Base-by-base conservation (phyloP, 2,888 invertebrate genomes). In the Xestia sexstrigata region DNA sequence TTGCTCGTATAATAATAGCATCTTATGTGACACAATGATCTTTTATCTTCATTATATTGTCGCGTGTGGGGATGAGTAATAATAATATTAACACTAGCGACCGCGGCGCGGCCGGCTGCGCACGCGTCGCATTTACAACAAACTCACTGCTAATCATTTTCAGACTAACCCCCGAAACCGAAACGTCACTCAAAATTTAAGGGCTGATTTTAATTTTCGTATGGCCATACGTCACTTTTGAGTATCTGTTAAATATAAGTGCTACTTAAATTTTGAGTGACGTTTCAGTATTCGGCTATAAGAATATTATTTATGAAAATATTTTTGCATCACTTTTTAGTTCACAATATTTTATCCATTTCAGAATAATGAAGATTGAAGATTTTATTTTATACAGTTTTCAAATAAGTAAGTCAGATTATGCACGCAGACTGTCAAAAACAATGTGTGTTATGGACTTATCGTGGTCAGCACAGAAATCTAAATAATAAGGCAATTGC, bases 11-110 rank as follows among this genome's bases (percentile, higher is more conserved):
- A 79, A 63, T 83, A 83, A 83, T 82, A 82, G 79, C 83, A 70
- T 82, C 83, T 79, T 79, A 72, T 47, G 70, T 75, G 83, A 83
- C 83, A 83, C 82, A 82, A 79, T 66, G 79, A 83, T 83, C 75
- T 82, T 82, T 82, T 83, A 82, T 82, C 82, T 82, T 79, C 70
- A 70, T 79, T 83, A 78, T 69, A 72, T 66, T 72, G 74, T 78
- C 74, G 82, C 74, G 74, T 82, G 78, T 82, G 62, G 71, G 47
- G 62, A 78, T 79, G 71, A 75, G 71, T 69, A 79, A 78, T 66
- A 78, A 82, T 69, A 70, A 81, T 81, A 76, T 68, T 68, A 76
- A 67, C n/a, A 68, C 63, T 55, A 63, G 70, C 70, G 39, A 52
- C 78, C 42, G 49, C 65, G 49, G 63, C 42, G 49, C 65, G 49